phyloP scores from a whole-genome alignment of 2,797 vertebrate species.

The Garrulus glandarius region DNA sequence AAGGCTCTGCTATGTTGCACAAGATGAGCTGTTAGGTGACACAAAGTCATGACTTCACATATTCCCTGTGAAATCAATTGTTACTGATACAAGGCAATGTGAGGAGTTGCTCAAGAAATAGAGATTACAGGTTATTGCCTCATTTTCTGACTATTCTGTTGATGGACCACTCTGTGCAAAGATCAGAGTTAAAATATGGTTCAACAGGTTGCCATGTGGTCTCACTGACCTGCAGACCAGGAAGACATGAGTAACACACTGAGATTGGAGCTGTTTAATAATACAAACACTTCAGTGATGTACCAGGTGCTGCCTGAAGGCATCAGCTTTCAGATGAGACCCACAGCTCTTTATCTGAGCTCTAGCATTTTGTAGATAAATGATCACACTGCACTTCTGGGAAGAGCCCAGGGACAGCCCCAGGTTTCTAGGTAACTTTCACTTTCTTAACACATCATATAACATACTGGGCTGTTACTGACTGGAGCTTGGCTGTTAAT shows the following conservation, averaged over 20 bases:
- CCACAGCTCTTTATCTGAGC: background rate
- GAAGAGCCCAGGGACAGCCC: background rate
- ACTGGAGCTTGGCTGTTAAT: constrained; percentile 45
- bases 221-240: background rate
- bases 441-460: constrained; percentile 41
- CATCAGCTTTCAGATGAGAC: background rate
- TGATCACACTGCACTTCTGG: background rate
- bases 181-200: background rate
- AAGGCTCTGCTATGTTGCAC: background rate
- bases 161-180: background rate
- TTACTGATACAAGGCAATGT: background rate
- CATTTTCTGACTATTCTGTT: background rate
- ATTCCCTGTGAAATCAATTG: background rate
- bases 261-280: background rate
- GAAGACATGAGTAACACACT: background rate
- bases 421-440: background rate
- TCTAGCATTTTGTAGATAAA: background rate
- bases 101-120: background rate
- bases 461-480: background rate
- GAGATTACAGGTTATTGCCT: background rate
- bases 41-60: background rate
- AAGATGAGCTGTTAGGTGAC: background rate
- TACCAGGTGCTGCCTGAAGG: constrained; percentile 14
- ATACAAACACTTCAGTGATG: background rate
- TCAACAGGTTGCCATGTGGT: background rate